Base-by-base conservation (phyloP, 2,113 vertebrate genomes). In the Sinocyclocheilus anshuiensis region DNA sequence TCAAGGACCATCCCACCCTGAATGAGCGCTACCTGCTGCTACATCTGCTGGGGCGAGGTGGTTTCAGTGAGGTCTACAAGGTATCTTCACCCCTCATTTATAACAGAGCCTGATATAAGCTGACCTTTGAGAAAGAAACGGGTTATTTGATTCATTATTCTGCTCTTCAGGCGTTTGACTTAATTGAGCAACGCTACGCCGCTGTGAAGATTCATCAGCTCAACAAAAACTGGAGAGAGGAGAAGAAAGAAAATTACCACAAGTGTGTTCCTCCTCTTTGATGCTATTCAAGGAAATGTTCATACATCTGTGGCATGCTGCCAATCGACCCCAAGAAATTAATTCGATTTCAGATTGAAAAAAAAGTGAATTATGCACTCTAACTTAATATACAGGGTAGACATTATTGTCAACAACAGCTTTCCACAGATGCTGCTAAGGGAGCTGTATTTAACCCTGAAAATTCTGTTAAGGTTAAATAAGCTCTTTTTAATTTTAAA, bases 61-160 rank as follows among this genome's bases (percentile, higher is more conserved):
- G 98, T 89, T 99, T 99, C 93, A 99, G 98, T 96, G 98, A 99
- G 96, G 98, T 99, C 78, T 99, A 99, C 94, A 99, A 99, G 97
- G 98, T 97, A 95, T 83, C 67, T 71, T 88, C n/a, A 7, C 15
- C 48, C 4, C 22, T 42, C 87, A 42, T 26, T 24, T 39, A 33
- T 50, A 59, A n/a, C 76, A 18, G 10, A 82, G 11, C 63, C 22
- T 15, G 33, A 65, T 12, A 20, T 9, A 18, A 29, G 36, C 39
- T 67, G 74, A 61, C 33, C 12, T 11, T 29, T 79, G 33, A 79
- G 53, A 50, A 69, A 77, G 36, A 77, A 83, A 22, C 11, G 16
- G 10, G 10, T 81, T 3, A 53, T 59, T 84, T 13, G 36, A n/a
- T 8, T 15, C 77, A 10, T 67, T 15, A 4, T 74, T 81, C 61